phyloP scores from a whole-genome alignment of 2,888 invertebrate genomes.

The Nemurella pictetii region DNA sequence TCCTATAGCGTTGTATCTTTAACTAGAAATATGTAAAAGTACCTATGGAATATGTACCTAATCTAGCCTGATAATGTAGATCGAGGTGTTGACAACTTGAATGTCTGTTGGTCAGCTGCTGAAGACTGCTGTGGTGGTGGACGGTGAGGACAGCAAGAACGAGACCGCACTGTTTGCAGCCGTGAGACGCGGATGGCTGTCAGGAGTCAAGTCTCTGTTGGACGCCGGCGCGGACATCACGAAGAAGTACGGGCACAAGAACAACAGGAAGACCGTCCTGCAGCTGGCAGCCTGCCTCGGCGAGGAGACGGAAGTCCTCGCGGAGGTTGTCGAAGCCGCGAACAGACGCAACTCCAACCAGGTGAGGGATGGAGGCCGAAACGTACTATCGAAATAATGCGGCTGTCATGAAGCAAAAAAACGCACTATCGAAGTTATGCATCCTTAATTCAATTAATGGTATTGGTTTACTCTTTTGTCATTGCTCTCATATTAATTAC shows the following conservation, averaged over 20 bases:
- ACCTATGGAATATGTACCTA: no score
- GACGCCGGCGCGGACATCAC: background rate
- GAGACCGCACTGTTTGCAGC: background rate
- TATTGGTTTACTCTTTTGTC: no score
- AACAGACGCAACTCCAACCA: background rate
- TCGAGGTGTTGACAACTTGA: no score
- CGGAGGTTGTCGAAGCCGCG: background rate
- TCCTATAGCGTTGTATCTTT: no score
- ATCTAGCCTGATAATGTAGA: no score
- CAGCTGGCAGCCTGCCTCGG: background rate
- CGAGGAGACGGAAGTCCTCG: background rate
- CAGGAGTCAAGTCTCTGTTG: background rate
- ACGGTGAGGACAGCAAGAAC: background rate
- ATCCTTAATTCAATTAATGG: no score
- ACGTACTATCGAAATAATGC: background rate
- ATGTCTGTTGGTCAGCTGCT: background rate
- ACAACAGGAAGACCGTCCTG: background rate
- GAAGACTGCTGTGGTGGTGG: background rate
- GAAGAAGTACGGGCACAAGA: background rate
- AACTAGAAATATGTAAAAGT: no score
- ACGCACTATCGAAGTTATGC: no score
- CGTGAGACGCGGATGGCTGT: background rate
- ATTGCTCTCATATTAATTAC: no score
- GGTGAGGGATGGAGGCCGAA: background rate
- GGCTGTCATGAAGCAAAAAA: no score